phyloP scores from a whole-genome alignment of 2,888 invertebrate genomes.

The Chironomus riparius region DNA sequence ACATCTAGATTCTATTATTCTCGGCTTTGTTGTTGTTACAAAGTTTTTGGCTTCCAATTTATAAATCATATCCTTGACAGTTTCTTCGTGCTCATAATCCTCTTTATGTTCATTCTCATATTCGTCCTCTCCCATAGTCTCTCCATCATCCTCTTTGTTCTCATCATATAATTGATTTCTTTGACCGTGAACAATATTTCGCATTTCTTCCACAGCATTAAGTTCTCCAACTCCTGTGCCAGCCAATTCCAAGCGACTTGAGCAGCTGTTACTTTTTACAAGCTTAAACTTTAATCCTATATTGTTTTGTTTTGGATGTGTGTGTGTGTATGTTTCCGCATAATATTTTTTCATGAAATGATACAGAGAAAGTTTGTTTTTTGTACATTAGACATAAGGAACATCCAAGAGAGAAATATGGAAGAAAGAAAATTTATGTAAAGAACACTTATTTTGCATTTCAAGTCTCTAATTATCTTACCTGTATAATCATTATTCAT shows the following conservation, averaged over 20 bases:
- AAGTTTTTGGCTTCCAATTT: slow-evolving; percentile 37
- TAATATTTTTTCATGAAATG: slow-evolving; percentile 29
- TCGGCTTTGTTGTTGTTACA: slow-evolving; percentile 31
- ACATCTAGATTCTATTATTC: slow-evolving; percentile 34
- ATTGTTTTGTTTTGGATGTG: not conserved
- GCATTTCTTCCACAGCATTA: slow-evolving; percentile 5
- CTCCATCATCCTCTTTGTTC: slow-evolving; percentile 29
- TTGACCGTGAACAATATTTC: slow-evolving; percentile 31
- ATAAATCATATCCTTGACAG: slow-evolving; percentile 42
- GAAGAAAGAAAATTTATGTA: slow-evolving; percentile 20
- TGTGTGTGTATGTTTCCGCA: too few relatives aligned
- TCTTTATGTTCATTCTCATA: slow-evolving; percentile 18
- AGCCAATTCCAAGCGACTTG: slow-evolving; percentile 69
- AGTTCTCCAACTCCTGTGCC: slow-evolving; percentile 49
- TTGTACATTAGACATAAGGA: not conserved
- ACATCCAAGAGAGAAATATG: not conserved
- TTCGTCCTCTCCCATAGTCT: slow-evolving; percentile 12
- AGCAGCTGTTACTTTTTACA: slow-evolving; percentile 79
- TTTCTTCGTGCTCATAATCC: slow-evolving; percentile 32
- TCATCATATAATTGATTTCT: slow-evolving; percentile 32
- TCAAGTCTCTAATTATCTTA: slow-evolving; percentile 21
- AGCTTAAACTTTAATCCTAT: slow-evolving; percentile 68
- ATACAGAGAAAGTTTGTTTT: slow-evolving; percentile 35
- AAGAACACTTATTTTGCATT: not conserved
- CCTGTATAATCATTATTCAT: slow-evolving; percentile 31